Evolutionary conservation across 2,113 vertebrate genomes (phyloP).

Genomic region (Pedionomus torquatus): DNA sequence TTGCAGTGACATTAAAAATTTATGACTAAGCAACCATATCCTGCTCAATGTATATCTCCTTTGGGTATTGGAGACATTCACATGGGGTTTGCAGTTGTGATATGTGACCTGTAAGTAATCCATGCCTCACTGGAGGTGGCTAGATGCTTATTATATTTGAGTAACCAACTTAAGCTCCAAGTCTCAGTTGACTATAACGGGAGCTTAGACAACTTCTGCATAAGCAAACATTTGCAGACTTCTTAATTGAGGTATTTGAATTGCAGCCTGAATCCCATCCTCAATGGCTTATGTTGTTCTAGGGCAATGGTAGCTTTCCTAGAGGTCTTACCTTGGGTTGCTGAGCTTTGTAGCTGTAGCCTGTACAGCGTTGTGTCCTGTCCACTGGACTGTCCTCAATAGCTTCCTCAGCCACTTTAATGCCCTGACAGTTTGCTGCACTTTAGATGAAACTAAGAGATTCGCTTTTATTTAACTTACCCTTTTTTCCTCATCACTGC

Average conservation of each 20-base stretch:
- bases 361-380: neutral
- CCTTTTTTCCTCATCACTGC: neutral
- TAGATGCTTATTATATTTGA: neutral
- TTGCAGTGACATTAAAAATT: neutral
- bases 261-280: neutral
- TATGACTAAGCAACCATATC: neutral
- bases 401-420: neutral
- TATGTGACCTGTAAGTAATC: neutral
- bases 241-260: neutral
- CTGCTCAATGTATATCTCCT: neutral
- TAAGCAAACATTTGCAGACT: neutral
- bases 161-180: neutral
- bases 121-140: neutral
- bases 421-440: neutral
- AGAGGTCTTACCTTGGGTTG: neutral
- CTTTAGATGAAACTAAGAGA: neutral
- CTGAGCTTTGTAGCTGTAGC: neutral
- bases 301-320: neutral
- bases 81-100: neutral
- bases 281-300: neutral
- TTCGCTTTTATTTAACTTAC: neutral
- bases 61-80: neutral
- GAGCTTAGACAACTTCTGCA: neutral
- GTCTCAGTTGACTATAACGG: neutral
- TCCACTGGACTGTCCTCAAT: neutral